A percentile compares a stretch with the other conserved stretches of the same genome.
Evolutionary conservation across 2,888 invertebrate genomes (phyloP).

Genomic region (Macaria liturata): DNA sequence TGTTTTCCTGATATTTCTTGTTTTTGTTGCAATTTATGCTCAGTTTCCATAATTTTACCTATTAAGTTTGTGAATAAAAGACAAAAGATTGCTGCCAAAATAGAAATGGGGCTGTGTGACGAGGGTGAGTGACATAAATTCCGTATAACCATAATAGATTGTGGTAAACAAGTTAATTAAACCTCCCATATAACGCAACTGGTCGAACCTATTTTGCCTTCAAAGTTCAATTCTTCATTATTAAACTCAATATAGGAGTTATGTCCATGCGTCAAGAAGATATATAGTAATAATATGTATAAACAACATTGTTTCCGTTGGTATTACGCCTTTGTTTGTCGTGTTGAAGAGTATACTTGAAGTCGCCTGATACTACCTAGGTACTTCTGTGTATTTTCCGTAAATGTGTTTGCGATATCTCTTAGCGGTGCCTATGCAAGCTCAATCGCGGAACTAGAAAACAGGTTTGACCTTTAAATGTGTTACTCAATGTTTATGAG

Average conservation of each 20-base stretch:
- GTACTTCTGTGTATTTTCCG: constrained; percentile 33
- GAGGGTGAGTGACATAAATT: constrained; percentile 61
- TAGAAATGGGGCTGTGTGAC: constrained; percentile 70
- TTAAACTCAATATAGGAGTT: background rate
- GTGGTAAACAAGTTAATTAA: constrained; percentile 72
- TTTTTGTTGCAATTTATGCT: constrained; percentile 5
- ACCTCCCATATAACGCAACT: constrained; percentile 30
- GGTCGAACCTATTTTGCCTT: constrained; percentile 28
- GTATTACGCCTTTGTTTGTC: constrained; percentile 25
- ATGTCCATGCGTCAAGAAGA: constrained; percentile 1
- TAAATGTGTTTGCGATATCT: constrained; percentile 51
- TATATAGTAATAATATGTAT: constrained; percentile 11
- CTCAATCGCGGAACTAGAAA: constrained; percentile 61
- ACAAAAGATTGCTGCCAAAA: constrained; percentile 22
- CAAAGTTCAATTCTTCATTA: constrained; percentile 1
- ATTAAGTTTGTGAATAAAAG: background rate
- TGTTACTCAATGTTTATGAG: constrained; percentile 57
- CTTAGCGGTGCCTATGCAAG: constrained; percentile 46
- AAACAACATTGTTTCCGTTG: constrained; percentile 12
- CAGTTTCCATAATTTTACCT: constrained; percentile 1
- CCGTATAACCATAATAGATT: constrained; percentile 41
- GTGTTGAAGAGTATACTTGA: constrained; percentile 12
- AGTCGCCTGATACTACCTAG: constrained; percentile 1
- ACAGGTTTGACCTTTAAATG: constrained; percentile 68
- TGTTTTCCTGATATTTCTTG: constrained; percentile 16